These are phyloP conservation scores for Alaudala cheleensis DNA, from an alignment of 2,113 vertebrate species.

Conservation along the genomic window DNA sequence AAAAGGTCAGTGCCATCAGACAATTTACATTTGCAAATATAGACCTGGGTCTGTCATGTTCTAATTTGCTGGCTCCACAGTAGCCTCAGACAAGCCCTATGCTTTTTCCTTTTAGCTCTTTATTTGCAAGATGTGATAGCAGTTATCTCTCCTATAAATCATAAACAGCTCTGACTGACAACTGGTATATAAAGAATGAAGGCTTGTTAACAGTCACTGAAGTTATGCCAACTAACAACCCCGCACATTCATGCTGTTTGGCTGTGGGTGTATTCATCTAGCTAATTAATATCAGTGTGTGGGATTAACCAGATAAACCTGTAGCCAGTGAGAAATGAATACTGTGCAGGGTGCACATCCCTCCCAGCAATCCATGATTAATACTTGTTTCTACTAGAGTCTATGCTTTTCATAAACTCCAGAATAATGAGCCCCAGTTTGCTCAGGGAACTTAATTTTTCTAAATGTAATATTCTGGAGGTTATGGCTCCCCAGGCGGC, in stretches of 20 bases:
- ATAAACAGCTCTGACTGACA: background rate
- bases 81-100: background rate
- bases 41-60: background rate
- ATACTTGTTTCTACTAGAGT: background rate
- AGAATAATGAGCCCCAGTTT: background rate
- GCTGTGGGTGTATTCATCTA: conserved; percentile 1
- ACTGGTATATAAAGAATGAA: background rate
- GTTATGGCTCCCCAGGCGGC: background rate
- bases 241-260: background rate
- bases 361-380: background rate
- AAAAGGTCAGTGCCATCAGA: background rate
- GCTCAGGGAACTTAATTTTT: background rate
- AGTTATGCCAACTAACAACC: conserved; percentile 17
- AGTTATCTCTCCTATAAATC: background rate
- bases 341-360: background rate
- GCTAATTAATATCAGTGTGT: conserved; percentile 3
- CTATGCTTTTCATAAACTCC: background rate
- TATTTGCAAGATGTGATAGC: background rate
- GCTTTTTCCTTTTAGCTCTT: background rate
- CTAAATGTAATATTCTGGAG: background rate
- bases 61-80: background rate
- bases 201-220: conserved; percentile 17
- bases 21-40: background rate
- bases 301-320: conserved; percentile 43
- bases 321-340: background rate